Evolutionary conservation across 2,888 invertebrate genomes (phyloP).

Genomic region (Eudasyphora cyanicolor): DNA sequence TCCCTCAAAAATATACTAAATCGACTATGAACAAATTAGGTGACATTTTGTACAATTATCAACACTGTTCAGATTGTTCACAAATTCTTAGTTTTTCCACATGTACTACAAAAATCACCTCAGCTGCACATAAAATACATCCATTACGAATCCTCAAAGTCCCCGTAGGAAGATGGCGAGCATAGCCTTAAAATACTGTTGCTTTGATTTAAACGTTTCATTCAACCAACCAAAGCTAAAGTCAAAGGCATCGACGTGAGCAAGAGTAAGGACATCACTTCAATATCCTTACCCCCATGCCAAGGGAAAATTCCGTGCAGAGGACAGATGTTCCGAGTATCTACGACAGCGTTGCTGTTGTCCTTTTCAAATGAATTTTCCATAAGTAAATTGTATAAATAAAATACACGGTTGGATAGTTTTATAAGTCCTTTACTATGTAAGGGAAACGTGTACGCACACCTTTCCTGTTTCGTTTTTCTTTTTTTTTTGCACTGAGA

Average conservation of each 20-base stretch:
- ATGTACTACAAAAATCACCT: too few relatives aligned
- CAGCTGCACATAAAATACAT: too few relatives aligned
- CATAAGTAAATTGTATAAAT: conserved; percentile 32
- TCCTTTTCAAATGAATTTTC: background rate
- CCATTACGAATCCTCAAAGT: too few relatives aligned
- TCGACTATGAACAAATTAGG: too few relatives aligned
- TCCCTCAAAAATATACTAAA: too few relatives aligned
- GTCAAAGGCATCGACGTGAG: background rate
- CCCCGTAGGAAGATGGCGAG: background rate
- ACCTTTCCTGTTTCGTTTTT: background rate
- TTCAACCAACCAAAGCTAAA: background rate
- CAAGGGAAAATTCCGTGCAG: background rate
- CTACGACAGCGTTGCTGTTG: background rate
- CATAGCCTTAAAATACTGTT: background rate
- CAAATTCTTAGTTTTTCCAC: too few relatives aligned
- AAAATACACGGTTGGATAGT: background rate
- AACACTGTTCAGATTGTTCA: too few relatives aligned
- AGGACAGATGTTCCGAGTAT: background rate
- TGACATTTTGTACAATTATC: too few relatives aligned
- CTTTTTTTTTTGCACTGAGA: background rate
- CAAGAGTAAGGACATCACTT: background rate
- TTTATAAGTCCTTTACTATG: background rate
- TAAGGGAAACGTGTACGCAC: background rate
- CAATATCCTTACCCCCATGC: background rate
- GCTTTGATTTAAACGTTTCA: background rate